Evolutionary conservation across 2,888 invertebrate species (phyloP), one percentile per base, ranked within the genome.

Genomic region (Drosophila prolongata): DNA sequence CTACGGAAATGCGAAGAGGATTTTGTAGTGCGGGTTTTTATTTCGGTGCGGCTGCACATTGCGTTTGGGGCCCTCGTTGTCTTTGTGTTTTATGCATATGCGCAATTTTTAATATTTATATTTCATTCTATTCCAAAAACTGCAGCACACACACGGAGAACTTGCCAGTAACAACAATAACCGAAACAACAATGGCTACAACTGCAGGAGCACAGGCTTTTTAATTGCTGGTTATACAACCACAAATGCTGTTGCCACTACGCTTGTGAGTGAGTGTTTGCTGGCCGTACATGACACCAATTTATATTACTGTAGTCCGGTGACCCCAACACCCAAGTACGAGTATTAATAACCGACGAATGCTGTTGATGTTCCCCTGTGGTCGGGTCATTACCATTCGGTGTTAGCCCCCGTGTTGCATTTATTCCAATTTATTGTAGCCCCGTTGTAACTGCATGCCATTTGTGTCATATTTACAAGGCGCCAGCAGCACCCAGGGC

Each of bases 191-290:
- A 73, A 71, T 72, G 64, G 73, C 50, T 16, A 19, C 34, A 46
- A 35, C 60, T 40, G 49, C 40, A 16, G 43, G 57, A 57, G 56
- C 68, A 69, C 68, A 69, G 68, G 69, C 73, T 71, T 69, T 70
- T 75, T 82, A 84, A 84, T 87, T 85, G 88, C 73, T 85, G 66
- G 78, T 81, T 78, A 81, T 76, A 73, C 72, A 81, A 75, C 73
- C 73, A 60, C 75, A 85, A 79, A 75, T 70, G 64, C 55, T 70
- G 64, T 61, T 67, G 30, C 24, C 62, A 52, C 47, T 30, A 30
- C 8, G 46, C 57, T 52, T 56, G 57, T 61, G 46, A 56, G 30
- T 43, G 38, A 56, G 56, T 46, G 56, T 14, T 19, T 44, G 16
- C 14, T 11, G 38, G 11, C 16, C 34, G 34, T 16, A 50, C 58